A percentile compares a stretch with the other conserved stretches of the same genome.
Evolutionary conservation across 1,140 invertebrate genomes (phyloP).

Genomic region (Drosophila quadrilineata): DNA sequence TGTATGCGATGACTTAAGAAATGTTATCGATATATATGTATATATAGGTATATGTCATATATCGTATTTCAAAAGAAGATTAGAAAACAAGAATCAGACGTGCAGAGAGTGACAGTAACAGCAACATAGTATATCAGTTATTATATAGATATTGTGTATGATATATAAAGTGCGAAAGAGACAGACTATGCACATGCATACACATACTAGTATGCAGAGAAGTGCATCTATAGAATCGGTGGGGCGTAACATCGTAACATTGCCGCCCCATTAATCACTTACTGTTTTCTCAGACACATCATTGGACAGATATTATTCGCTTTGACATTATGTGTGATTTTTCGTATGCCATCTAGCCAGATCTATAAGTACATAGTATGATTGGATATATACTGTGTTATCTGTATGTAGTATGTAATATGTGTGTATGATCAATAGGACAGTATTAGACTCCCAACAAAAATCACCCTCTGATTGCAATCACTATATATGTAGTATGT

Average conservation of each 20-base stretch:
- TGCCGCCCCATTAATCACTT: no score
- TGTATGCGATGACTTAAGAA: slow-evolving; percentile 1
- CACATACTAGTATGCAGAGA: no score
- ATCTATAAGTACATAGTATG: slow-evolving; percentile 84
- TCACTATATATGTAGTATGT: neutral
- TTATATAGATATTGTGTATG: neutral
- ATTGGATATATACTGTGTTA: slow-evolving; percentile 28
- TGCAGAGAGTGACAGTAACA: no score
- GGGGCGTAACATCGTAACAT: neutral
- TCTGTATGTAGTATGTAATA: neutral
- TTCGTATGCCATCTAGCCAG: slow-evolving; percentile 96
- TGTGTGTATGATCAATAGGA: neutral
- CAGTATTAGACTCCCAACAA: no score
- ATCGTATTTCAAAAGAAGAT: neutral
- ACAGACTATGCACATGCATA: slow-evolving; percentile 2
- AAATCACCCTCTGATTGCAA: neutral
- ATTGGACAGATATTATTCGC: slow-evolving; percentile 99
- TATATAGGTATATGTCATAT: neutral
- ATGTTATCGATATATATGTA: neutral
- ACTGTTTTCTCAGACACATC: slow-evolving; percentile 99
- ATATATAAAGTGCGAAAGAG: neutral
- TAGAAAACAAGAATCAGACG: neutral
- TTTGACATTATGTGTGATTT: slow-evolving; percentile 99
- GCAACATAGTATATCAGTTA: no score
- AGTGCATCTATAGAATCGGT: slow-evolving; percentile 6